phyloP scores from a whole-genome alignment of 2,888 invertebrate genomes.

The Leptinotarsa haldemani region DNA sequence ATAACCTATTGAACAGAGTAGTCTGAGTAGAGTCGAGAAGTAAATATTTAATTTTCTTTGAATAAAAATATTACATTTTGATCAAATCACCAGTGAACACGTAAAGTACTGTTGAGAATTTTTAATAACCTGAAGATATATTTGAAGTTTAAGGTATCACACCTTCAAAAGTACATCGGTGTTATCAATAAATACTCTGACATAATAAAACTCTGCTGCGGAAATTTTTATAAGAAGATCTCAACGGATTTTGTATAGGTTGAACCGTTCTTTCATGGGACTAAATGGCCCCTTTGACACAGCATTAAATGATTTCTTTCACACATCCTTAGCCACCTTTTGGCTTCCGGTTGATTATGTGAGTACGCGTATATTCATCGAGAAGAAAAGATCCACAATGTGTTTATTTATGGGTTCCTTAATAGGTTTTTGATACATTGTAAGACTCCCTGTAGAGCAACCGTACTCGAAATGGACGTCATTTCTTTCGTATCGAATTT shows the following conservation, averaged over 20 bases:
- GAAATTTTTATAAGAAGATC: conserved; percentile 3
- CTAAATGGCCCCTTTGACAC: conserved; percentile 40
- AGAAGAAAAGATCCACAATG: conserved; percentile 44
- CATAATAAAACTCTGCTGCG: not conserved
- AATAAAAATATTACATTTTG: too few relatives aligned
- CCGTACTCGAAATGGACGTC: conserved; percentile 36
- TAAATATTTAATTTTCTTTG: too few relatives aligned
- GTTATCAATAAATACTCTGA: too few relatives aligned
- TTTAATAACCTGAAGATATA: too few relatives aligned
- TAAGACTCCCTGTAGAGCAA: conserved; percentile 41
- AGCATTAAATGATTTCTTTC: conserved; percentile 46
- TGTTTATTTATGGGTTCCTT: conserved; percentile 47
- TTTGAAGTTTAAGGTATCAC: too few relatives aligned
- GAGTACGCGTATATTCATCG: conserved; percentile 42
- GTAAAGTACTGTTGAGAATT: too few relatives aligned
- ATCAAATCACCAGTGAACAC: too few relatives aligned
- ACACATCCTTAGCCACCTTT: conserved; percentile 46
- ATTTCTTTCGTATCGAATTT: conserved; percentile 17
- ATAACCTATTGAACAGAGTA: too few relatives aligned
- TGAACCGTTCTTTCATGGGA: conserved; percentile 34
- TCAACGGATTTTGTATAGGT: conserved; percentile 23
- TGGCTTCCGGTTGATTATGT: conserved; percentile 49
- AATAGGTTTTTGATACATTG: conserved; percentile 51
- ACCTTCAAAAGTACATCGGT: too few relatives aligned
- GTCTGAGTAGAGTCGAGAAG: too few relatives aligned